Percentiles rank a stretch among this genome's conserved stretches.
These are phyloP conservation scores for Chloebia gouldiae DNA, from an alignment of 2,113 vertebrate species.

Conservation along the genomic window DNA sequence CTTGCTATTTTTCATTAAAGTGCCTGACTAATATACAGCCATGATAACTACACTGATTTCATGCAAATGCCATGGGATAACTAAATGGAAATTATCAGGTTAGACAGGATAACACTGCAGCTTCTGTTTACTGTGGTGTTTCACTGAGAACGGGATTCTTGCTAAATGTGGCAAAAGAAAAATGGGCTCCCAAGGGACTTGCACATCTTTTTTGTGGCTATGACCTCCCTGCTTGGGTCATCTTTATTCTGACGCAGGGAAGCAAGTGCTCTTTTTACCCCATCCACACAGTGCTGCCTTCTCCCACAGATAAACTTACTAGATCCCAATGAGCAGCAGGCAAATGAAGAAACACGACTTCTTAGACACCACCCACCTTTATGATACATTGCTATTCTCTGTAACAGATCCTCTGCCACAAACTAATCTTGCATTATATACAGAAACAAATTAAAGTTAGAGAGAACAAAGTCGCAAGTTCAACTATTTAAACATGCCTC, in stretches of 20 bases:
- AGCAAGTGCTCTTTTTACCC: neutral
- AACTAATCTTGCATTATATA: neutral
- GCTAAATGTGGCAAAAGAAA: neutral
- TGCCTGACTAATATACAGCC: neutral
- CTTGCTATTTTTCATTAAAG: neutral
- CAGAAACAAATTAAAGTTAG: neutral
- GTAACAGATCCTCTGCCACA: neutral
- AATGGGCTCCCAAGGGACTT: neutral
- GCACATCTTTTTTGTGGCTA: neutral
- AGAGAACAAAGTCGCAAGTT: neutral
- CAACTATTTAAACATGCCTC: neutral
- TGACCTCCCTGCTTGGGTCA: neutral
- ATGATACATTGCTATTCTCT: neutral
- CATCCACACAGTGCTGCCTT: neutral
- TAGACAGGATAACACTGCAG: neutral
- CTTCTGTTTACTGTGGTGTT: neutral
- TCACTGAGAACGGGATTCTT: neutral
- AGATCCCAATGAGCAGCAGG: neutral
- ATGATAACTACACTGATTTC: neutral
- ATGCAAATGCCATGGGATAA: neutral
- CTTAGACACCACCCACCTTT: neutral
- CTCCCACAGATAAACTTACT: neutral
- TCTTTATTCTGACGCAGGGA: neutral
- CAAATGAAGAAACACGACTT: neutral
- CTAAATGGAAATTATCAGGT: neutral